Evolutionary conservation across 2,888 invertebrate genomes (phyloP), one percentile per base, ranked within the genome.

Genomic region (Phasia obesa): DNA sequence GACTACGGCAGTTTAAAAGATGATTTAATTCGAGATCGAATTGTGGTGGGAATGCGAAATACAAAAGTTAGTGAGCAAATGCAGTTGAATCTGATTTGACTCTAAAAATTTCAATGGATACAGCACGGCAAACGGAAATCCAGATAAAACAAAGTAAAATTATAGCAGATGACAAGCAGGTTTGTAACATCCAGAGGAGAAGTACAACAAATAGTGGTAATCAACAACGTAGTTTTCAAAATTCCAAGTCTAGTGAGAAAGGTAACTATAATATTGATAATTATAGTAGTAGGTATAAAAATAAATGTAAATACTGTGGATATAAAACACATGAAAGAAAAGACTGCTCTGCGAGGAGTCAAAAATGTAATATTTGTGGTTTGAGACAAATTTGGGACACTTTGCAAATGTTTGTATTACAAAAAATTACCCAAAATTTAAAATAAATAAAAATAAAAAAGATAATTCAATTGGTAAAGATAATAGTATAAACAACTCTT

Each of bases 71-170:
- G 44, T 59, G 42, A 49, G 65, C 81, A 88, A 85, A 86, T 87
- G 85, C 88, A 87, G 87, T 86, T 87, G 85, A 88, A 85, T 84
- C 85, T 83, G 80, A 82, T 62, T 51, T 81, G 75, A 57, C 70
- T 5, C 17, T 70, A 2, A 70, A 70, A 19, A n/a, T 70, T 31
- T 57, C 57, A 31, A 19, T 23, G 5, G 47, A 57, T 70, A 70
- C 70, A 21, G 57, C 70, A 4, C 71, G 70, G 4, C 59, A 71
- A 15, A 55, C 70, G 6, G 70, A 71, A 15, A 71, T 71, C 2
- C 59, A 55, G 3, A 27, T 55, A 15, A 47, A 31, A 19, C 47
- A 64, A 31, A 44, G 17, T 4, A 62, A 62, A 44, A 44, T 62
- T 9, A 47, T 62, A 44, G 17, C 23, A 27, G 53, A 55, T 13